Conservation (phyloP, 1,140 invertebrate genomes). For the Heliothis subflexa region DNA sequence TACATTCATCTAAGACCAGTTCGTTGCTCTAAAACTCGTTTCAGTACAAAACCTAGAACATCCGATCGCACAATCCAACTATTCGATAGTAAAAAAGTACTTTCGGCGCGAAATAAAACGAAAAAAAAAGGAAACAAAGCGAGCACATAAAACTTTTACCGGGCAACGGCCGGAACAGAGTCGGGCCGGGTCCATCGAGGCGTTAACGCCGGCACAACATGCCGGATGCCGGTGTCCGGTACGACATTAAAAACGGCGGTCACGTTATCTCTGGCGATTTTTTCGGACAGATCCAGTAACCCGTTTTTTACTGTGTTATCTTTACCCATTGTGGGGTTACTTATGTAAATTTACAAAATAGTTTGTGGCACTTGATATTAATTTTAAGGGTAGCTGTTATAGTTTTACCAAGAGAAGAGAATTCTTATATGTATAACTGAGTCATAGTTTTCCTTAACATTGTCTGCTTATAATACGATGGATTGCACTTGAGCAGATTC, state of each 20-base stretch:
- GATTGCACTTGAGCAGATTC: too few relatives aligned
- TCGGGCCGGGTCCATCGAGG: slow-evolving; percentile 51
- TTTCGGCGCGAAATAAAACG: slow-evolving; percentile 39
- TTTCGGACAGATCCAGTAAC: slow-evolving; percentile 47
- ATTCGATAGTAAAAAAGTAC: slow-evolving; percentile 43
- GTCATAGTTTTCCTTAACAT: too few relatives aligned
- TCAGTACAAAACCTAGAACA: not conserved
- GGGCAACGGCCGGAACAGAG: slow-evolving; percentile 55
- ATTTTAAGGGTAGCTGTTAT: too few relatives aligned
- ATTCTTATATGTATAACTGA: too few relatives aligned
- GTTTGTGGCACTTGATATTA: not conserved
- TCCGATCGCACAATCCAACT: slow-evolving; percentile 28
- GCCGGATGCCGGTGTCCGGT: slow-evolving; percentile 54
- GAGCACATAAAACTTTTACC: slow-evolving; percentile 44
- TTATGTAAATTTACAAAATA: not conserved
- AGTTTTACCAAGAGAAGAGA: too few relatives aligned
- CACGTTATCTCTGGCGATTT: slow-evolving; percentile 62
- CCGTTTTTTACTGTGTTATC: slow-evolving; percentile 51
- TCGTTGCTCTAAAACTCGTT: not conserved
- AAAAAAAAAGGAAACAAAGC: slow-evolving; percentile 42
- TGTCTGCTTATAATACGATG: too few relatives aligned
- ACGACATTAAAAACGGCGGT: slow-evolving; percentile 61
- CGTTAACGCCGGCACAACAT: slow-evolving; percentile 57
- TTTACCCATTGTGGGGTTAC: not conserved
- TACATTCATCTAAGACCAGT: not conserved